Evolutionary conservation across 2,888 invertebrate species (phyloP).

Genomic region (Boloria euphrosyne): DNA sequence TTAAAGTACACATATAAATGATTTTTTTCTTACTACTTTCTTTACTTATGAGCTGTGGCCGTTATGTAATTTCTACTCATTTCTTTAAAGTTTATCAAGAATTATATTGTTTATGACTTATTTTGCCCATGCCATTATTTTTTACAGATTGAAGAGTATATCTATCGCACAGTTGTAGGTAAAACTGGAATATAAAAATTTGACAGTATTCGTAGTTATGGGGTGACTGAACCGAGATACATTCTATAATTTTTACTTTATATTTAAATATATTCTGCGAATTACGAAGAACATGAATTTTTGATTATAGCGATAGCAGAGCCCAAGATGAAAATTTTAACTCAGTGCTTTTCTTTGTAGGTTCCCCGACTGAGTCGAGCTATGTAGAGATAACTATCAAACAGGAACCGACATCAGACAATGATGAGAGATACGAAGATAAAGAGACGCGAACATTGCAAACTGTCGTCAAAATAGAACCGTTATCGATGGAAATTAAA

Average conservation of each 20-base stretch:
- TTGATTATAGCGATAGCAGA: conserved; percentile 26
- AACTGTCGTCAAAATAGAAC: conserved; percentile 29
- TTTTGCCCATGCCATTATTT: conserved; percentile 1
- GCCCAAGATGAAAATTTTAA: conserved; percentile 34
- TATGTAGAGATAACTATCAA: conserved; percentile 35
- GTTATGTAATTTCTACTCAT: no score
- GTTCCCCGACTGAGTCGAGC: conserved; percentile 33
- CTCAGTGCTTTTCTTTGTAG: conserved; percentile 39
- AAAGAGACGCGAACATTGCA: conserved; percentile 18
- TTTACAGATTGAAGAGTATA: conserved; percentile 2
- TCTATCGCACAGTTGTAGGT: conserved; percentile 2
- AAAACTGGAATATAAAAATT: not conserved
- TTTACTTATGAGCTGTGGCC: no score
- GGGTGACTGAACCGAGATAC: not conserved
- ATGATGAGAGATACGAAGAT: conserved; percentile 18
- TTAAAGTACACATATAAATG: not conserved
- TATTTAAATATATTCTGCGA: conserved; percentile 6
- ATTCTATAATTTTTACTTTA: not conserved
- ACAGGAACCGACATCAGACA: conserved; percentile 37
- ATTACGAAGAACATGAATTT: conserved; percentile 22
- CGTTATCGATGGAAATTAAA: conserved; percentile 13
- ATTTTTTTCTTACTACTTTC: not conserved
- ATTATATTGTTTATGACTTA: not conserved
- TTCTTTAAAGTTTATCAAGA: not conserved
- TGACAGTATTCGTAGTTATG: not conserved